Conservation (phyloP, 37 sponge, comb jelly and placozoan genomes). For the Oscarella lobularis region DNA sequence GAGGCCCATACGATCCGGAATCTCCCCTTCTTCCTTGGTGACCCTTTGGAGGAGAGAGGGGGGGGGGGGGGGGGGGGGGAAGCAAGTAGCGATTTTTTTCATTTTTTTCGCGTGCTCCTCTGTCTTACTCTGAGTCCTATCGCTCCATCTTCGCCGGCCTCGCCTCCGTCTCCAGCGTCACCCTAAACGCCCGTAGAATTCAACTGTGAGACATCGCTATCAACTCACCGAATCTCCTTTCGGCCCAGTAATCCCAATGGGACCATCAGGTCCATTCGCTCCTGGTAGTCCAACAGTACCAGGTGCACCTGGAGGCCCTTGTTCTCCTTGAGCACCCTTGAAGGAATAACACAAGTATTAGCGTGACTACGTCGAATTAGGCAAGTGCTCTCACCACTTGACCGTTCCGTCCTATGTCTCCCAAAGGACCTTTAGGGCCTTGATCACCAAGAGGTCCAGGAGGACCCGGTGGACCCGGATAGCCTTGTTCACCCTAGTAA, state of each 20-base stretch:
- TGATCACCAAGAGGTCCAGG: slow-evolving; percentile 1
- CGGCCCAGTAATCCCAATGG: background rate
- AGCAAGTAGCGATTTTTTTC: no score
- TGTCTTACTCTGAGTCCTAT: background rate
- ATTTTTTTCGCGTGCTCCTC: background rate
- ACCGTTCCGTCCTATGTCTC: background rate
- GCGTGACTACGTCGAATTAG: background rate
- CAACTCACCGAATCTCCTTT: background rate
- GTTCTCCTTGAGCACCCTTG: background rate
- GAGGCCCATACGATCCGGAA: no score
- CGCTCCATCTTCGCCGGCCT: background rate
- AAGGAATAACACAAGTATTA: background rate
- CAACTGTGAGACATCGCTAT: background rate
- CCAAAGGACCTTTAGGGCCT: background rate
- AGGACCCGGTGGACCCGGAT: background rate
- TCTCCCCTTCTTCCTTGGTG: no score
- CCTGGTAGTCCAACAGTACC: background rate
- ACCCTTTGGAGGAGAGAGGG: no score
- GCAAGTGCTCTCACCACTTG: background rate
- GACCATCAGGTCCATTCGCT: background rate
- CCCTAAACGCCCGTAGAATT: background rate
- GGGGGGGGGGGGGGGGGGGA: no score
- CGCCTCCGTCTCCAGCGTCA: background rate
- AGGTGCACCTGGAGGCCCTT: background rate
- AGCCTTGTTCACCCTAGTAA: background rate